phyloP scores from a whole-genome alignment of 2,888 invertebrate species.

The Scaeva pyrastri region DNA sequence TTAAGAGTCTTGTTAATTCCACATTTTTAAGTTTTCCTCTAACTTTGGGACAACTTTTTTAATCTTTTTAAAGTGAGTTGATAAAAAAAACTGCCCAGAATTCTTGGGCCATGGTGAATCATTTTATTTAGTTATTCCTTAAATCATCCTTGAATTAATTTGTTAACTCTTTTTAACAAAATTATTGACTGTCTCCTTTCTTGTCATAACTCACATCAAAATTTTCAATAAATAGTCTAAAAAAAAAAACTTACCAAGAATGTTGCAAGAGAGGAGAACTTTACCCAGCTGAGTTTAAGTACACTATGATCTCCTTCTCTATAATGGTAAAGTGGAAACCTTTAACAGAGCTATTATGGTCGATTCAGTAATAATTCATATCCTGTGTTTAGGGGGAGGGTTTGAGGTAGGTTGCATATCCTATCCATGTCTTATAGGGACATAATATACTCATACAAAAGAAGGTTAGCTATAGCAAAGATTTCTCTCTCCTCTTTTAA shows the following conservation, averaged over 20 bases:
- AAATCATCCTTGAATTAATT: too few relatives aligned
- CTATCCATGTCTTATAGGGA: background rate
- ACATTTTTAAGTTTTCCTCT: too few relatives aligned
- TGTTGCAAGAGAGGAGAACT: conserved; percentile 30
- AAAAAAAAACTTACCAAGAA: conserved; percentile 12
- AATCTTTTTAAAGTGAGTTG: too few relatives aligned
- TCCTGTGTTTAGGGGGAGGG: conserved; percentile 30
- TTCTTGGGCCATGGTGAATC: too few relatives aligned
- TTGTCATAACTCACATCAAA: conserved; percentile 26
- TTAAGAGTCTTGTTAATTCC: too few relatives aligned
- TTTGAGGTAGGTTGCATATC: background rate
- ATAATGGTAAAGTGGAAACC: conserved; percentile 49
- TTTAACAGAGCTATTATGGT: conserved; percentile 70
- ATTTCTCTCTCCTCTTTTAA: conserved; percentile 36
- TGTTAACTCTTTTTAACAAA: too few relatives aligned
- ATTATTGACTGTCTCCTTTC: background rate
- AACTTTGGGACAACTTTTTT: too few relatives aligned
- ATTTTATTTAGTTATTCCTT: too few relatives aligned
- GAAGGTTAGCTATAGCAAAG: conserved; percentile 23
- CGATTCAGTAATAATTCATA: conserved; percentile 76
- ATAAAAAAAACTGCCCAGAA: too few relatives aligned
- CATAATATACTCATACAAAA: background rate
- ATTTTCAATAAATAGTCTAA: background rate
- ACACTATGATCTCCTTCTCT: conserved; percentile 58
- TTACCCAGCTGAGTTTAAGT: conserved; percentile 65